Evolutionary conservation across 2,797 vertebrate species (phyloP).

Genomic region (Dendrocincla tyrannina): DNA sequence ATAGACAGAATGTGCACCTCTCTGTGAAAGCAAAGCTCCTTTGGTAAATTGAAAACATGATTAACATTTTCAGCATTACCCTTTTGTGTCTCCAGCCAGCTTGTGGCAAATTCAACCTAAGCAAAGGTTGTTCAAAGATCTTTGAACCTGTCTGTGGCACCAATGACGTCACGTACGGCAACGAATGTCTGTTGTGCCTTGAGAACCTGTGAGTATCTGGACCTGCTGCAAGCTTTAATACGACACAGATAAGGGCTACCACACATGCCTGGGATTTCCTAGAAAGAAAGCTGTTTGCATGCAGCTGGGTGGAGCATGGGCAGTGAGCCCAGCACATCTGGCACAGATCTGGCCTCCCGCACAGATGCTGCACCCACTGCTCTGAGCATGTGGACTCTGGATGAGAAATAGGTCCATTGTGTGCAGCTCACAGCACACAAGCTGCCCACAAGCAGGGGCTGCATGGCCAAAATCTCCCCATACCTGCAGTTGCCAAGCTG

Average conservation of each 20-base stretch:
- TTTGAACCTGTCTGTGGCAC: constrained; percentile 65
- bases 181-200: constrained; percentile 57
- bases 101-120: background rate
- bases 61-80: background rate
- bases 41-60: background rate
- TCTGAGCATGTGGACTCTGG: background rate
- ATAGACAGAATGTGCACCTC: background rate
- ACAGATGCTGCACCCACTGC: background rate
- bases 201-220: constrained; percentile 51
- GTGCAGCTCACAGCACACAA: background rate
- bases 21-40: background rate
- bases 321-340: constrained; percentile 48
- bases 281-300: background rate
- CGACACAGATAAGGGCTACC: background rate
- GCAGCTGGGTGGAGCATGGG: background rate
- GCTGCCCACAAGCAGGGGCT: background rate
- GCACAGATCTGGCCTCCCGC: background rate
- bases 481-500: background rate
- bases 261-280: constrained; percentile 10
- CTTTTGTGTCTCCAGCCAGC: constrained; percentile 27
- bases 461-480: background rate
- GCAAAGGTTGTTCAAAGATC: constrained; percentile 13
- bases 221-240: background rate
- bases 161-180: background rate
- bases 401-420: accelerated